Evolutionary conservation across 2,797 vertebrate species (phyloP).

Genomic region (Eutrigla gurnardus): DNA sequence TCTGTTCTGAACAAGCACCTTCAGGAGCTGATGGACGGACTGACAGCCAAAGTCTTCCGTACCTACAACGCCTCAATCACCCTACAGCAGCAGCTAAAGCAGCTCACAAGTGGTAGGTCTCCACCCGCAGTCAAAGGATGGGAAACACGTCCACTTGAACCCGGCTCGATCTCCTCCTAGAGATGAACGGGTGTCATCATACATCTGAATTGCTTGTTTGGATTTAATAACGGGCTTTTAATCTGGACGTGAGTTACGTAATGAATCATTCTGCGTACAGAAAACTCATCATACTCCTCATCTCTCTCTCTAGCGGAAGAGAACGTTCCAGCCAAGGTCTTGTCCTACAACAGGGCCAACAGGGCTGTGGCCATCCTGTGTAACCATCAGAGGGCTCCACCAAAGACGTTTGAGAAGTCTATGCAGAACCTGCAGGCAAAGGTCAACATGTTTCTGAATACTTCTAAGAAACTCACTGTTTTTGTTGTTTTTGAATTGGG

Average conservation of each 20-base stretch:
- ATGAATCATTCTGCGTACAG: neutral
- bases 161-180: neutral
- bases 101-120: slow-evolving; percentile 85
- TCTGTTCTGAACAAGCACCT: slow-evolving; percentile 98
- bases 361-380: slow-evolving; percentile 97
- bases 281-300: neutral
- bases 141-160: neutral
- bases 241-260: neutral
- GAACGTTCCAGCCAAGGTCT: slow-evolving; percentile 95
- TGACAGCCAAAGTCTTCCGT: slow-evolving; percentile 98
- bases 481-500: neutral
- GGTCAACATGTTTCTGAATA: slow-evolving; percentile 75
- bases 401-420: slow-evolving; percentile 98
- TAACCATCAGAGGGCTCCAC: slow-evolving; percentile 98
- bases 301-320: slow-evolving; percentile 87
- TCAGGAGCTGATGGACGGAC: slow-evolving; percentile 98
- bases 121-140: neutral
- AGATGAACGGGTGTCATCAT: neutral
- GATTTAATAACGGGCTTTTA: neutral
- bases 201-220: neutral
- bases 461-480: neutral
- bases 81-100: slow-evolving; percentile 94
- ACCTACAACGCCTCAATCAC: slow-evolving; percentile 98
- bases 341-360: slow-evolving; percentile 98
- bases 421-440: slow-evolving; percentile 98